Conservation (phyloP, 2,113 vertebrate genomes). For the Recurvirostra avosetta region DNA sequence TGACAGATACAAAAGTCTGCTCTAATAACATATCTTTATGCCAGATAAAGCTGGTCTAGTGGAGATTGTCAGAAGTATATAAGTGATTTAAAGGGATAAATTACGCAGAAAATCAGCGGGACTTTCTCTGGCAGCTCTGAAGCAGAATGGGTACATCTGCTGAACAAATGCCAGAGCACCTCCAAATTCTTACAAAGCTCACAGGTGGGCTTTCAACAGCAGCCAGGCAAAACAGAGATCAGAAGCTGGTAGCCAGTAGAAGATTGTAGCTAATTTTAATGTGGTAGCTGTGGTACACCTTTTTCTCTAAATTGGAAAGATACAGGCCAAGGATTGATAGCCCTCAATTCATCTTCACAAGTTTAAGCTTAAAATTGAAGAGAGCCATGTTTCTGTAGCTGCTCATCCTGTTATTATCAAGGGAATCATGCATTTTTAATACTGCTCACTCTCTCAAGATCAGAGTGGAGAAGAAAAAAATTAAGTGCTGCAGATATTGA, state of each 20-base stretch:
- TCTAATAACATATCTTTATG: constrained; percentile 17
- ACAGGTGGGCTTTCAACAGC: not conserved
- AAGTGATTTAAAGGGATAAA: constrained; percentile 44
- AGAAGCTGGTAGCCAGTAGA: not conserved
- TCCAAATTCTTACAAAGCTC: not conserved
- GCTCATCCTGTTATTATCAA: not conserved
- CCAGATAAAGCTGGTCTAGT: constrained; percentile 15
- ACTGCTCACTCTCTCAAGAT: not conserved
- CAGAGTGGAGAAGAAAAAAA: not conserved
- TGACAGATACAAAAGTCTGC: constrained; percentile 26
- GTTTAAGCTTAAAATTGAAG: not conserved
- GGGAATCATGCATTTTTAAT: not conserved
- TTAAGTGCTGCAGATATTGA: not conserved
- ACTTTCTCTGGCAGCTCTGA: not conserved
- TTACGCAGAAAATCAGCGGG: not conserved
- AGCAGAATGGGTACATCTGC: not conserved
- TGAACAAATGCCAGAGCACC: not conserved
- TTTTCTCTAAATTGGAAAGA: not conserved
- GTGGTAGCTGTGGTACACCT: not conserved
- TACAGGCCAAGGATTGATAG: not conserved
- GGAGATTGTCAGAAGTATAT: constrained; percentile 30
- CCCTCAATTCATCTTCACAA: not conserved
- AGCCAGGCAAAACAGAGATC: not conserved
- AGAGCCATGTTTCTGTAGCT: not conserved
- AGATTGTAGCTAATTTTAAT: not conserved